These are phyloP conservation scores for Phorcus lineatus DNA, from an alignment of 2,888 invertebrate genomes.

Conservation along the genomic window DNA sequence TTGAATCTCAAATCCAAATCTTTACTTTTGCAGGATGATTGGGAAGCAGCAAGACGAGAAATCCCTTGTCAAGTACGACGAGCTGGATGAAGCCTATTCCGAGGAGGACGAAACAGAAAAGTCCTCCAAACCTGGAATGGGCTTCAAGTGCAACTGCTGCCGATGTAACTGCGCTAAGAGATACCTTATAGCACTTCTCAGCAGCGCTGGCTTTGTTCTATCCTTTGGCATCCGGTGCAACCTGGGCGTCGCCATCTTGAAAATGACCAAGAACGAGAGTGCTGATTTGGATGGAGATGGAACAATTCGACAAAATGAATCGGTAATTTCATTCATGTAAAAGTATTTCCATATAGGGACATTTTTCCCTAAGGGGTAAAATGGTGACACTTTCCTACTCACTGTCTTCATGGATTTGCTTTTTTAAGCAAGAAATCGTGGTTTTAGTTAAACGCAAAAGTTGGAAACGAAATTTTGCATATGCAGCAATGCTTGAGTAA, in stretches of 20 bases:
- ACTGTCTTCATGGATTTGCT: too few species aligned
- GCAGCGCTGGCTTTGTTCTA: constrained; percentile 77
- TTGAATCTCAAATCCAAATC: not conserved
- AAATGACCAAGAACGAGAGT: constrained; percentile 78
- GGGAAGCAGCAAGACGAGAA: constrained; percentile 68
- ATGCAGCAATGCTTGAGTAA: too few species aligned
- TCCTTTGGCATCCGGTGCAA: constrained; percentile 95
- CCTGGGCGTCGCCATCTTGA: constrained; percentile 97
- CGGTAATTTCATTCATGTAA: constrained; percentile 27
- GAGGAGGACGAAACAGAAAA: constrained; percentile 61
- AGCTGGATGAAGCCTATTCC: constrained; percentile 70
- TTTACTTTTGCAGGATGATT: constrained; percentile 59
- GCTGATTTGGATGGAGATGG: constrained; percentile 45
- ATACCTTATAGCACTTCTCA: constrained; percentile 76
- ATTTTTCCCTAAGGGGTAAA: not conserved
- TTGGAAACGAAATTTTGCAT: too few species aligned
- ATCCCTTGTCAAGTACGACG: constrained; percentile 71
- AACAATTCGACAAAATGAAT: constrained; percentile 39
- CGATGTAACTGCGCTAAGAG: constrained; percentile 64
- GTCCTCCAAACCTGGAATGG: constrained; percentile 26
- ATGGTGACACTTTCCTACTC: not conserved
- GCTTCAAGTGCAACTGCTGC: constrained; percentile 47
- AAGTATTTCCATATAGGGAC: not conserved
- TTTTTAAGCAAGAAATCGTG: too few species aligned
- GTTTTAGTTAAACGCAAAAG: not conserved